Evolutionary conservation across 92 coral and sea anemone genomes (phyloP), one percentile per base, ranked within the genome.

Genomic region (Chrysogorgia sp.): DNA sequence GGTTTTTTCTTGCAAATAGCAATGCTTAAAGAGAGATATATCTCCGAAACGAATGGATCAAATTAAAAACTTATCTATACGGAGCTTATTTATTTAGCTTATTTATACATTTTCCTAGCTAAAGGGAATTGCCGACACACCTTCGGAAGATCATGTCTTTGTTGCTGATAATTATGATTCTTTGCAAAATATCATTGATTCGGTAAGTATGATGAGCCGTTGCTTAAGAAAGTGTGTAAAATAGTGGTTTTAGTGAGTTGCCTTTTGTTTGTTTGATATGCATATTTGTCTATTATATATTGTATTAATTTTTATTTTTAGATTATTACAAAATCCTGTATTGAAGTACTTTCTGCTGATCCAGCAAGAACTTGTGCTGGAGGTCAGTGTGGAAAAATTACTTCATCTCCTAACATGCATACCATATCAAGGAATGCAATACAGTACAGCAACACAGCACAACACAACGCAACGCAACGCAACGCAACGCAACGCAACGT

Each of bases 271-370:
- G 7, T 31, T 30, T 30, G 43, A 14, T 2, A 30, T 7, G 47
- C 17, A 13, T 30, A 20, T 63, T 4, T 61, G 0, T 25, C 34
- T 22, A 61, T 30, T 12, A 12, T 61, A 12, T 5, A 21, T 61
- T 22, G 1, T 28, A n/a, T n/a, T n/a, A 34, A 43, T 31, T 34
- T 7, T 13, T 43, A 7, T 23, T 34, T 22, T 35, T 79, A 91
- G 97, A 86, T 91, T 76, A 60, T 89, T 29, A 88, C 75, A 55
- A 88, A 87, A 80, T 81, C 97, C 0, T 91, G 97, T 58, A 90
- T 91, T 61, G 97, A 91, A 69, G 84, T 91, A 10, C 52, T 88
- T 1, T 88, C 97, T 13, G 89, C 88, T 26, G 47, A 56, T 19
- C 97, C 97, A 7, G 50, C 78, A 23, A 81, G 76, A 79, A 81